Evolutionary conservation across 2,888 invertebrate species (phyloP).

Genomic region (Trilocha varians): DNA sequence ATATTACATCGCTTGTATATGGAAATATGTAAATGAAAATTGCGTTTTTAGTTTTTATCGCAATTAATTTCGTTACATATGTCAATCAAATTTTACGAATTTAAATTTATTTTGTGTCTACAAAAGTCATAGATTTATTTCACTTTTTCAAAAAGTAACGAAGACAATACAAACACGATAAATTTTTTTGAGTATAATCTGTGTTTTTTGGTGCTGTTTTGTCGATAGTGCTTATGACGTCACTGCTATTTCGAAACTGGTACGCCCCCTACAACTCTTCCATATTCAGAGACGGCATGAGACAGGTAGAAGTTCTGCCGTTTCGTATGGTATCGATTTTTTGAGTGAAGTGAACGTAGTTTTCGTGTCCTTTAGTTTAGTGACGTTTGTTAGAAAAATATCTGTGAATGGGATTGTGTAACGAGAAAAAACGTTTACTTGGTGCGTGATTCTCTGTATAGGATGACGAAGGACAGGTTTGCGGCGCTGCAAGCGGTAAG

Average conservation of each 20-base stretch:
- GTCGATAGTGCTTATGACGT: conserved; percentile 47
- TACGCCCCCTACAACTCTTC: conserved; percentile 52
- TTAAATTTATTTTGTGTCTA: too few species aligned
- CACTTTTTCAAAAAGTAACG: too few species aligned
- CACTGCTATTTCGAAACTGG: conserved; percentile 23
- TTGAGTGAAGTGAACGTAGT: conserved; percentile 79
- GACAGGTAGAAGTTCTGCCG: conserved; percentile 73
- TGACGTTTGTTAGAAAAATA: conserved; percentile 80
- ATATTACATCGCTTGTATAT: too few species aligned
- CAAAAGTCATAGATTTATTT: too few species aligned
- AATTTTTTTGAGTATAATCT: too few species aligned
- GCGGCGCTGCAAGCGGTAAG: conserved; percentile 96
- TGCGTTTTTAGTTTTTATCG: too few species aligned
- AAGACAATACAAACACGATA: too few species aligned
- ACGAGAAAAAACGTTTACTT: conserved; percentile 77
- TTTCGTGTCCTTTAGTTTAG: conserved; percentile 81
- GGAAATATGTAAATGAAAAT: too few species aligned
- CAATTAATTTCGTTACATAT: too few species aligned
- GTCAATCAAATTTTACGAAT: too few species aligned
- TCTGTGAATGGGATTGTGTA: conserved; percentile 86
- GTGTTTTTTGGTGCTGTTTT: conserved; percentile 43
- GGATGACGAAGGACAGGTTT: conserved; percentile 97
- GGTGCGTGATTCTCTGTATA: conserved; percentile 78
- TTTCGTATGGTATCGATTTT: conserved; percentile 84
- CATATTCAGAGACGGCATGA: conserved; percentile 41